These are phyloP conservation scores for Aphodius sticticus DNA, from an alignment of 2,888 invertebrate species.

Conservation along the genomic window DNA sequence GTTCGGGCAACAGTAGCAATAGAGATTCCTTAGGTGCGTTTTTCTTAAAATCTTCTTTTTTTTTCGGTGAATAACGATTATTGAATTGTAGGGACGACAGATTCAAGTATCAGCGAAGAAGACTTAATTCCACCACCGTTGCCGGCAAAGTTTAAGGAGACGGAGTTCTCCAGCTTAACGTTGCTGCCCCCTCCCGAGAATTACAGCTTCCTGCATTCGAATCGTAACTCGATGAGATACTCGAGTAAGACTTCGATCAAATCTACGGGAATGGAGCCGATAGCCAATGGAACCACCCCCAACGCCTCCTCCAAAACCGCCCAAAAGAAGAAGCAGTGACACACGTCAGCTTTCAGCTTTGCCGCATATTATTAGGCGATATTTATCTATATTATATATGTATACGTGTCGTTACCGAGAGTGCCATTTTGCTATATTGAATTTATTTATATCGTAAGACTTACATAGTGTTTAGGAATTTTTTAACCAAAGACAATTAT, in stretches of 20 bases:
- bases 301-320: constrained; percentile 64
- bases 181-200: constrained; percentile 50
- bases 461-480: constrained; percentile 19
- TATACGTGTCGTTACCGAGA: constrained; percentile 40
- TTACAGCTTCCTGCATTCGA: constrained; percentile 54
- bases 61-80: not conserved
- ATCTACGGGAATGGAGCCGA: constrained; percentile 49
- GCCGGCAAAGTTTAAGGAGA: constrained; percentile 73
- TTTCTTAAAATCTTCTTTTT: not conserved
- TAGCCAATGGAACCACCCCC: constrained; percentile 56
- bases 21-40: constrained; percentile 75
- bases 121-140: constrained; percentile 78
- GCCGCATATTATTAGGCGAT: constrained; percentile 21
- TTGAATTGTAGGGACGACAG: constrained; percentile 71
- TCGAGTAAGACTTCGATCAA: constrained; percentile 31
- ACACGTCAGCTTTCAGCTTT: constrained; percentile 8
- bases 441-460: constrained; percentile 31
- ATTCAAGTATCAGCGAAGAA: constrained; percentile 82
- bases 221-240: constrained; percentile 45
- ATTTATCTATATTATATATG: constrained; percentile 9
- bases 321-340: constrained; percentile 51
- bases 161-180: constrained; percentile 63
- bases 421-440: constrained; percentile 41
- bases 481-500: constrained; percentile 39
- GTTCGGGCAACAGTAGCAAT: constrained; percentile 65